Evolutionary conservation across 2,888 invertebrate genomes (phyloP).

Genomic region (Calameuta idolon): DNA sequence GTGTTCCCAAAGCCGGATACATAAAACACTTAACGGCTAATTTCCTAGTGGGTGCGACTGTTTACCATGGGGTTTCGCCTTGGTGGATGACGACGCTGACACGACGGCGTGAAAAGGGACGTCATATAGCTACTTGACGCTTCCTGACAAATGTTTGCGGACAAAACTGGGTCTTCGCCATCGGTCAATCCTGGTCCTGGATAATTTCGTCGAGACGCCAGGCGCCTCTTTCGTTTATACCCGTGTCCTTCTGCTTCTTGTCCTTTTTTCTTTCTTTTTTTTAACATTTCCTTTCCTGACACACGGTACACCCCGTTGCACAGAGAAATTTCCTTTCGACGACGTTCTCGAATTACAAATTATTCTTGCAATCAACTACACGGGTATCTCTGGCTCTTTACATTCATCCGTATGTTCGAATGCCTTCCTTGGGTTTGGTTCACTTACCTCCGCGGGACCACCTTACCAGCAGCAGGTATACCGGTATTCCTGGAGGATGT

Average conservation of each 20-base stretch:
- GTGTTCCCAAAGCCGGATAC: slow-evolving; percentile 46
- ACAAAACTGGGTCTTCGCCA: slow-evolving; percentile 18
- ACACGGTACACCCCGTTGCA: neutral
- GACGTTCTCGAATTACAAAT: slow-evolving; percentile 52
- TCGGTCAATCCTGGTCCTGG: slow-evolving; percentile 36
- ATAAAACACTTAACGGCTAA: slow-evolving; percentile 61
- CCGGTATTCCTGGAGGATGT: slow-evolving; percentile 37
- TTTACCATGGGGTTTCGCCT: slow-evolving; percentile 25
- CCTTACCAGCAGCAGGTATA: slow-evolving; percentile 20
- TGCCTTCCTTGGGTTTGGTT: neutral
- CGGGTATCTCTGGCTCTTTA: slow-evolving; percentile 7
- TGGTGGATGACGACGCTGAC: neutral
- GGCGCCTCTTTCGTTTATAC: slow-evolving; percentile 35
- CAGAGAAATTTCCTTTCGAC: neutral
- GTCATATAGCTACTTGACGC: slow-evolving; percentile 48
- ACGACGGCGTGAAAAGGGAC: slow-evolving; percentile 19
- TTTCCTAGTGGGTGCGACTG: slow-evolving; percentile 49
- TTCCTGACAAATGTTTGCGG: slow-evolving; percentile 51
- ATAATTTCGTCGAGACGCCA: slow-evolving; percentile 46
- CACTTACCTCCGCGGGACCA: neutral
- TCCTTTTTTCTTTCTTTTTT: slow-evolving; percentile 25
- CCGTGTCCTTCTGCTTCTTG: slow-evolving; percentile 48
- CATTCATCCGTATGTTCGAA: neutral
- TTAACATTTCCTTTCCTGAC: slow-evolving; percentile 45
- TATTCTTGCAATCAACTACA: slow-evolving; percentile 53